A percentile compares a stretch with the other conserved stretches of the same genome.
phyloP scores from a whole-genome alignment of 2,113 vertebrate species.

The Atractosteus spatula region DNA sequence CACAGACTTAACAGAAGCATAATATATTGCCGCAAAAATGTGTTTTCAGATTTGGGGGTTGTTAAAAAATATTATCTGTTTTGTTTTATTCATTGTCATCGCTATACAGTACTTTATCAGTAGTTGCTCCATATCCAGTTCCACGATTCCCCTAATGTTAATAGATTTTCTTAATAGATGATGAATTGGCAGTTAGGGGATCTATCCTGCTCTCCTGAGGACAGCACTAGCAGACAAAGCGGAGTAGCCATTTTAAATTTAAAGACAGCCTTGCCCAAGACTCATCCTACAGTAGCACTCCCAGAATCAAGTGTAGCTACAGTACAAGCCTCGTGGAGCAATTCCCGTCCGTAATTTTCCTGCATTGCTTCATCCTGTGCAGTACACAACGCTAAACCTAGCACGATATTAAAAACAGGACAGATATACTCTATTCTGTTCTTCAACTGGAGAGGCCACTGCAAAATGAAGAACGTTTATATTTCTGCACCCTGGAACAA shows the following conservation, averaged over 20 bases:
- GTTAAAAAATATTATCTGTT: slow-evolving; percentile 3
- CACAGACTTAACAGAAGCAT: not conserved
- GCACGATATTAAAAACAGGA: too few species aligned
- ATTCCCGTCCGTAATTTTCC: too few species aligned
- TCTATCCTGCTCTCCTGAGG: not conserved
- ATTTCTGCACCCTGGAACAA: too few species aligned
- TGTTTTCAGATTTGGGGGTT: slow-evolving; percentile 4
- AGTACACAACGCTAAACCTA: too few species aligned
- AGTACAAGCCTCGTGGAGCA: too few species aligned
- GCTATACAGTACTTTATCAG: not conserved
- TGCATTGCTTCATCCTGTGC: too few species aligned
- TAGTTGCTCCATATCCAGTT: not conserved
- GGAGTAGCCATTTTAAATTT: not conserved
- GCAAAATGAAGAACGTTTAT: too few species aligned
- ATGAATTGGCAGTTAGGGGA: not conserved
- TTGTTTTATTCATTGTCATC: not conserved
- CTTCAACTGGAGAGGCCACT: too few species aligned
- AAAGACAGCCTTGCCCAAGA: too few species aligned
- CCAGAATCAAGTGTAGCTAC: too few species aligned
- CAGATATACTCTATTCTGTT: too few species aligned
- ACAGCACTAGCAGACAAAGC: not conserved
- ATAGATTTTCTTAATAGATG: slow-evolving; percentile 6
- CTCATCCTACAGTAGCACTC: too few species aligned
- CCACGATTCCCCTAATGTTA: not conserved
- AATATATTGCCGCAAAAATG: slow-evolving; percentile 1